Conservation (phyloP, 1,140 invertebrate species). For the Stegodyphus dumicola region DNA sequence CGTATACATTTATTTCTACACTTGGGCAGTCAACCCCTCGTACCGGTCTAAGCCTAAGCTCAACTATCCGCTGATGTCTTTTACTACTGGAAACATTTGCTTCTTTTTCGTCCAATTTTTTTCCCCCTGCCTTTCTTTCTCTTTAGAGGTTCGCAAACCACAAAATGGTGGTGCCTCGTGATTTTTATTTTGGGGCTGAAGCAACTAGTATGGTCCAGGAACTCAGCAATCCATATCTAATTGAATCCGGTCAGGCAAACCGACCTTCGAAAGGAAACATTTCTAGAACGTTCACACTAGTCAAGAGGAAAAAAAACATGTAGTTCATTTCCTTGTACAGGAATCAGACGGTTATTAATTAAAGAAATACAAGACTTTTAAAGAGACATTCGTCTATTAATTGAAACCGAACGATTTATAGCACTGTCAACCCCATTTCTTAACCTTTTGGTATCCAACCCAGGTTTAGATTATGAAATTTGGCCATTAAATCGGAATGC, state of each 20-base stretch:
- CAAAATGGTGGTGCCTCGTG: not conserved
- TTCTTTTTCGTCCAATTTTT: not conserved
- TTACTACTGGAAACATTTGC: not conserved
- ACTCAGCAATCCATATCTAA: slow-evolving; percentile 36
- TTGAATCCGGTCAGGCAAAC: slow-evolving; percentile 34
- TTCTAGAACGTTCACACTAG: too few species aligned
- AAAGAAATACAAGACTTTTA: too few species aligned
- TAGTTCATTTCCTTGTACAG: too few species aligned
- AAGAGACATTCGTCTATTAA: too few species aligned
- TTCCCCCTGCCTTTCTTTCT: not conserved
- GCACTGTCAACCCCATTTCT: too few species aligned
- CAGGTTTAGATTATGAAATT: too few species aligned
- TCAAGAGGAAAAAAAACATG: too few species aligned
- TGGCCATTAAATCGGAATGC: too few species aligned
- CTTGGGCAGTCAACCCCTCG: slow-evolving; percentile 45
- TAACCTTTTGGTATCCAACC: too few species aligned
- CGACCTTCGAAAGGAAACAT: not conserved
- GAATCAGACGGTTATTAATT: too few species aligned
- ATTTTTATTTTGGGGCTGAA: not conserved
- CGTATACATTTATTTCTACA: slow-evolving; percentile 41
- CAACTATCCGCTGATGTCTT: not conserved
- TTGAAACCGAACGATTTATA: too few species aligned
- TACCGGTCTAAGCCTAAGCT: not conserved
- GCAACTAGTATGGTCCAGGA: slow-evolving; percentile 4
- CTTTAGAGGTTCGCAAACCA: not conserved